Conservation (phyloP, 2,888 invertebrate species). For the Vannuccia rotundouncinata region DNA sequence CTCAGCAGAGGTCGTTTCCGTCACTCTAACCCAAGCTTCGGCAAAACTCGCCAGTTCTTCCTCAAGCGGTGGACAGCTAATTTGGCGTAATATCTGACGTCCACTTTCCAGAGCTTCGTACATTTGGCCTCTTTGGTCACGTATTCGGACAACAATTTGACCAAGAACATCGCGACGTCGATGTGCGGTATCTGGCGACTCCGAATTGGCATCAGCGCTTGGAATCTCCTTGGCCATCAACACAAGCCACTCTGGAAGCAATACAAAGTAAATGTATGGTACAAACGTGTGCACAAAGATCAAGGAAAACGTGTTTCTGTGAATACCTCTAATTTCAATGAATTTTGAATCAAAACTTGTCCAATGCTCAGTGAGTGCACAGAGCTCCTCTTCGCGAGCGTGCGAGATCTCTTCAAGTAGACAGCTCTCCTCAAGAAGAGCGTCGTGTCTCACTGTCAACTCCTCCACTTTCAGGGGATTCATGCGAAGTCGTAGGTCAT, state of each 20-base stretch:
- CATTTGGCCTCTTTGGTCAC: not conserved
- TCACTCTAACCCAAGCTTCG: not conserved
- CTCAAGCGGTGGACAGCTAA: not conserved
- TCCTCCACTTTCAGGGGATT: not conserved
- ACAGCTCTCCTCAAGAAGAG: not conserved
- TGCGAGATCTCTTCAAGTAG: not conserved
- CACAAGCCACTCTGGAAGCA: conserved; percentile 14
- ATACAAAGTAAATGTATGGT: not conserved
- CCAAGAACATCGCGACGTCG: not conserved
- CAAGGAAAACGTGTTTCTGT: not conserved
- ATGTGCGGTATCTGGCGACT: not conserved
- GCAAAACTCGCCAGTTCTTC: conserved; percentile 16
- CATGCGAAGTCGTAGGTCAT: not conserved
- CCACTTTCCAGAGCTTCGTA: conserved; percentile 17
- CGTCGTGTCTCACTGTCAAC: not conserved
- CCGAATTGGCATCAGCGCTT: not conserved
- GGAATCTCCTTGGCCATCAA: conserved; percentile 17
- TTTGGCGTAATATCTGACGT: not conserved
- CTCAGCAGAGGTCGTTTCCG: not conserved
- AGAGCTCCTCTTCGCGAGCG: not conserved
- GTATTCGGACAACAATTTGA: not conserved
- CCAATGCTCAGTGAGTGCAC: not conserved
- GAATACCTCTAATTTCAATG: conserved; percentile 3
- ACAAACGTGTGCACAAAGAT: not conserved
- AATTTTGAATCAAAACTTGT: not conserved